Conservation (phyloP, 2,888 invertebrate species). For the Tetheella fluctuosa region DNA sequence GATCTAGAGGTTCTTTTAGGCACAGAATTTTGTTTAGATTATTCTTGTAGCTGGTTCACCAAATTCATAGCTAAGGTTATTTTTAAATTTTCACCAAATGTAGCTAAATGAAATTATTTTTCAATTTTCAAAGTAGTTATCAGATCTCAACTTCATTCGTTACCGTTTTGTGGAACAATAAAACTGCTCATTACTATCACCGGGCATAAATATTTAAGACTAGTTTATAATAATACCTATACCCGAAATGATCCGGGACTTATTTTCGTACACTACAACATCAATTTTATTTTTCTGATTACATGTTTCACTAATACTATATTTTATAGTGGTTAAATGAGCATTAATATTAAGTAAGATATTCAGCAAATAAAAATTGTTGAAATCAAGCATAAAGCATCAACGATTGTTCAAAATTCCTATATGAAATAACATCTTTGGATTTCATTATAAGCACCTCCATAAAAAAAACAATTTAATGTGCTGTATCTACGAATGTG, state of each 20-base stretch:
- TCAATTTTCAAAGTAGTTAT: slow-evolving; percentile 21
- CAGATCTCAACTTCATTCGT: slow-evolving; percentile 43
- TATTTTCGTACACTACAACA: slow-evolving; percentile 65
- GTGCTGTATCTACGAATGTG: not conserved
- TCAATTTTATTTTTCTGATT: slow-evolving; percentile 62
- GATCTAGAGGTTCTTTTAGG: slow-evolving; percentile 78
- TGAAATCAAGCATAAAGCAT: slow-evolving; percentile 53
- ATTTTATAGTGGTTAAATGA: slow-evolving; percentile 51
- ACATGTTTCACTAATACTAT: slow-evolving; percentile 60
- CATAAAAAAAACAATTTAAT: slow-evolving; percentile 3
- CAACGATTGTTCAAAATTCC: slow-evolving; percentile 78
- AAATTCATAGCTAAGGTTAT: slow-evolving; percentile 41
- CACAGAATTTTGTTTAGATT: slow-evolving; percentile 51
- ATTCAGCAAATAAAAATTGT: slow-evolving; percentile 45
- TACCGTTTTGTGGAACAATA: slow-evolving; percentile 41
- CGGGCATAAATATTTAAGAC: slow-evolving; percentile 59
- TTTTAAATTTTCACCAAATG: not conserved
- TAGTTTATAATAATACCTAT: slow-evolving; percentile 69
- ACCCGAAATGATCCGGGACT: slow-evolving; percentile 60
- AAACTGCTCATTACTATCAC: slow-evolving; percentile 42
- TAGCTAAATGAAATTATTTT: not conserved
- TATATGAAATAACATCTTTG: slow-evolving; percentile 55
- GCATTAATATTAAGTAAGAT: slow-evolving; percentile 38
- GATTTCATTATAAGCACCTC: slow-evolving; percentile 42
- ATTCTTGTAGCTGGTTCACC: slow-evolving; percentile 47